phyloP scores from a whole-genome alignment of 2,797 vertebrate species.

The Zonotrichia albicollis region DNA sequence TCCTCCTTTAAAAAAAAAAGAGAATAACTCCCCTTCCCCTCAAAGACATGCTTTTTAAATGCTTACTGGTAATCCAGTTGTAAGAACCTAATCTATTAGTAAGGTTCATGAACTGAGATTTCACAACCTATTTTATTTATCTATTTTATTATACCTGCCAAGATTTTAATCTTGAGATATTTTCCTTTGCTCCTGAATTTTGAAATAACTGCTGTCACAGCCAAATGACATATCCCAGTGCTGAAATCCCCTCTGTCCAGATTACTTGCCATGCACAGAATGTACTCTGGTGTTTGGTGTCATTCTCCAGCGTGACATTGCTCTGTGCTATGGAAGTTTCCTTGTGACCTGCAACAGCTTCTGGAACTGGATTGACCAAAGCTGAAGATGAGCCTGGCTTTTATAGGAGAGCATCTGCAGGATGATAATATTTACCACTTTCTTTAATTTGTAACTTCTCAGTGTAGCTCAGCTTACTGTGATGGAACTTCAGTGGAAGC shows the following conservation, averaged over 20 bases:
- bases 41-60: neutral
- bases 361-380: neutral
- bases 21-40: neutral
- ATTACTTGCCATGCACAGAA: neutral
- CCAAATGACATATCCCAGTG: rapidly evolving
- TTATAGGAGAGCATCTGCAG: neutral
- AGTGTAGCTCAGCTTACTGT: neutral
- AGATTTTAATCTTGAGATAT: neutral
- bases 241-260: neutral
- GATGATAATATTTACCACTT: neutral
- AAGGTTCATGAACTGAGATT: neutral
- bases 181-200: neutral
- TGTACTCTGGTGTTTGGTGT: neutral
- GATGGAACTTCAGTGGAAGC: neutral
- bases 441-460: neutral
- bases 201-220: neutral
- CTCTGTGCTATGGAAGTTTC: neutral
- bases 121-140: neutral
- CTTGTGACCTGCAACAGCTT: neutral
- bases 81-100: neutral
- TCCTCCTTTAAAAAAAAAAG: neutral
- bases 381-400: neutral
- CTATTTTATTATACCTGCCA: neutral
- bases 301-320: neutral
- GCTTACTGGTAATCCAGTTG: neutral